Evolutionary conservation across 2,113 vertebrate genomes (phyloP), one percentile per base, ranked within the genome.

Genomic region (Oxyura jamaicensis): DNA sequence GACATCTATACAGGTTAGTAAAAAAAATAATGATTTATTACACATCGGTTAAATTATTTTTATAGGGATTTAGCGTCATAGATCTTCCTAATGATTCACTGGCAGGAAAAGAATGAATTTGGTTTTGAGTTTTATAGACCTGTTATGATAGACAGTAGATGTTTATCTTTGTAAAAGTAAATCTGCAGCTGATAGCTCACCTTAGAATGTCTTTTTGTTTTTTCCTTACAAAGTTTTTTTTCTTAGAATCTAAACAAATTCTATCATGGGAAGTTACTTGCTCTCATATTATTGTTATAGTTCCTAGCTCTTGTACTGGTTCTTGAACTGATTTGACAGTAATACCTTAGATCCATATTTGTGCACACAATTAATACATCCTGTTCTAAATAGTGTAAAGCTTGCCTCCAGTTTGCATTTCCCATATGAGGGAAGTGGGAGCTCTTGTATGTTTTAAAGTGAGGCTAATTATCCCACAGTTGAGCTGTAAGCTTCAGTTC

Each of bases 1-100:
- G 97, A 99, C 97, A 36, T 98, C 99, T 20, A 99, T 99, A 93
- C 99, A 99, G 99, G 99, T 99, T 8, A 85, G 98, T 96, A 60
- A 52, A 93, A 93, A 84, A 65, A 52, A 21, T 31, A 18, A 6
- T n/a, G n/a, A n/a, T 29, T 11, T 21, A 5, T 72, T 77, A 76
- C 71, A 33, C 15, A 28, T 19, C 29, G 69, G 6, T 31, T 66
- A 14, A 79, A 79, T 22, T 41, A 11, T 76, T 89, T 59, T 29
- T 66, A 1, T 39, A 73, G 39, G 20, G 39, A 25, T 94, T 78
- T 75, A 28, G 5, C 60, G 6, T 55, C 20, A 1, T 65, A 71
- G 55, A 66, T 76, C 41, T 31, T 83, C 44, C 20, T 3, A 2
- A 1, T 60, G 29, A 72, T 36, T 87, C 21, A 3, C 25, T 14